Base-by-base conservation (phyloP, 2,797 vertebrate genomes). In the Microctenopoma steveboyesi region DNA sequence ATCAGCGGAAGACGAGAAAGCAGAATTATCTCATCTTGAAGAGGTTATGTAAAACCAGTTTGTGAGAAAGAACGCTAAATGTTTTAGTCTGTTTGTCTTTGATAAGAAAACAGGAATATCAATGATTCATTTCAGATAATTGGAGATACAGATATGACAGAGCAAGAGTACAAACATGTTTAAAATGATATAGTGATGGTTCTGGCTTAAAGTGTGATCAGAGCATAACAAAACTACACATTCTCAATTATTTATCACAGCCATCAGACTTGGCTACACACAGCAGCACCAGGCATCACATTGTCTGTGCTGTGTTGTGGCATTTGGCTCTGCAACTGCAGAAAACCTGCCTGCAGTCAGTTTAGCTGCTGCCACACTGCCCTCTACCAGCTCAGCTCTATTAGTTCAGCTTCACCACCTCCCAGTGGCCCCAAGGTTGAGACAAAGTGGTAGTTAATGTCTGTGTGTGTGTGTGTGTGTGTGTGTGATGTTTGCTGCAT, bases 371-470 rank as follows among this genome's bases (percentile, higher is more conserved):
- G 51, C 78, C 81, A 87, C 76, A 88, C 87, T 85, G 85, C 80
- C 83, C 84, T 85, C 85, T 83, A 90, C 74, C 86, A 85, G 82
- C 88, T 83, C 84, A 50, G 51, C 82, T 83, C 81, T 54, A 85
- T 88, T 86, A 88, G 85, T 88, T 88, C 87, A 89, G 86, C 85
- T 74, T 83, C 86, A 82, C 78, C 85, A 85, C 85, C 82, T 88
- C 68, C 50, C 85, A 70, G 55, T 48, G 15, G 79, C 83, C 84
- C 79, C 66, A 79, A 85, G 86, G 81, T 85, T 88, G 81, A 77
- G 79, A 70, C 75, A 79, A 76, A 83, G 77, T 82, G 76, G 47
- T 61, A 61, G 78, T 81, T 81, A 74, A 76, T 51, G 56, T 79
- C 43, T 69, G 61, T 55, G 71, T 53, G 55, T 49, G 68, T 55